Percentiles rank a stretch among this genome's conserved stretches.
phyloP scores from a whole-genome alignment of 1,140 invertebrate genomes.

The Euwallacea similis region DNA sequence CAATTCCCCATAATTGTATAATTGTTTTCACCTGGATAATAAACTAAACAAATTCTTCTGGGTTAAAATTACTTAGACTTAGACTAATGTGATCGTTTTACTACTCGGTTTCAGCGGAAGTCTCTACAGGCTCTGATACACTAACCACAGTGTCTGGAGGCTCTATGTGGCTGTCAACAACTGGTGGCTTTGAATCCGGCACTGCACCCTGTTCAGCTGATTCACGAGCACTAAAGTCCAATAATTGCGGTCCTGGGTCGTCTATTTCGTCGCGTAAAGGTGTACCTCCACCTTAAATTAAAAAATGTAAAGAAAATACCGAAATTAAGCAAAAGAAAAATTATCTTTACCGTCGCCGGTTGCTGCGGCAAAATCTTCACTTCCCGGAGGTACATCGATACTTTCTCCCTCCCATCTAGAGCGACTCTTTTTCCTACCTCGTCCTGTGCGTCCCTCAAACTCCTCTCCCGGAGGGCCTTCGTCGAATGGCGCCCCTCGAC shows the following conservation, averaged over 20 bases:
- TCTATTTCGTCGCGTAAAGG: slow-evolving; percentile 31
- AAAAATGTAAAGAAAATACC: neutral
- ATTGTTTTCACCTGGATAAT: too few species aligned
- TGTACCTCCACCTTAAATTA: slow-evolving; percentile 24
- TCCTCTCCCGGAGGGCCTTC: slow-evolving; percentile 10
- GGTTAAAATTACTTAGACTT: too few species aligned
- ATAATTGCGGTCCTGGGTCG: slow-evolving; percentile 4
- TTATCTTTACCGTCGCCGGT: slow-evolving; percentile 6
- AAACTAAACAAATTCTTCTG: too few species aligned
- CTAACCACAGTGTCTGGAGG: too few species aligned
- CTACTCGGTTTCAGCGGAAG: too few species aligned
- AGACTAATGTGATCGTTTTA: too few species aligned
- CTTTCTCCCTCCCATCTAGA: slow-evolving; percentile 8
- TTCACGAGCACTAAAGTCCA: too few species aligned
- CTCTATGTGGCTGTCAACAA: too few species aligned
- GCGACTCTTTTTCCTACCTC: slow-evolving; percentile 16
- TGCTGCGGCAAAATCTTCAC: neutral
- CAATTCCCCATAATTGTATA: too few species aligned
- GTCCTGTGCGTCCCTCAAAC: slow-evolving; percentile 14
- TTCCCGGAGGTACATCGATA: neutral
- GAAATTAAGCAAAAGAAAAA: slow-evolving; percentile 3
- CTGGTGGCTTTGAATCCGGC: too few species aligned
- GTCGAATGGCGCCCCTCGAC: slow-evolving; percentile 14
- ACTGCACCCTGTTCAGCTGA: too few species aligned
- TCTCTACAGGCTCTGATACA: too few species aligned